Base-by-base conservation (phyloP, 2,888 invertebrate species). In the Drosophila mettleri region DNA sequence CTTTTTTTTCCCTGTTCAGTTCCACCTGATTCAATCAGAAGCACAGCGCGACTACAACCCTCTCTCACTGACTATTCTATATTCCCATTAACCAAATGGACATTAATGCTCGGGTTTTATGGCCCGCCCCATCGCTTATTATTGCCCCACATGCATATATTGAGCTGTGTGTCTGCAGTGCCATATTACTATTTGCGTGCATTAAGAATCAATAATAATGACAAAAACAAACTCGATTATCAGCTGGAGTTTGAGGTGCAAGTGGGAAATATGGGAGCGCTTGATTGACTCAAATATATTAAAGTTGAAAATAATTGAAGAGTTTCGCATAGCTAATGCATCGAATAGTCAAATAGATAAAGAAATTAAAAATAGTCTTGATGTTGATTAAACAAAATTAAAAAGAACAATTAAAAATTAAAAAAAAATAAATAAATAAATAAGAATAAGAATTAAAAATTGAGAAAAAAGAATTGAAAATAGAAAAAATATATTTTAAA, bases 191-290 rank as follows among this genome's bases (percentile, higher is more conserved):
- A 82, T 85, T 75, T 69, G 85, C 81, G 74, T 84, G 81, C 75
- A 86, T 86, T 86, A 80, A 69, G 74, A 83, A 83, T 83, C 82
- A 88, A 83, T 83, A 83, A 60, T 70, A 83, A 60, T 70, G 65
- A 66, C 65, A 69, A 59, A 64, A 61, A 46, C 63, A 66, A 78
- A 70, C 76, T 70, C 29, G 79, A 76, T 69, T 70, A 76, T 60
- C 53, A 57, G 22, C 31, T 34, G 8, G 14, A 27, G 41, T 51
- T 73, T 34, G 52, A n/a, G 54, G 27, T 38, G 39, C 38, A 14
- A 52, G 29, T 48, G 12, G 16, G 43, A n/a, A 12, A 10, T 16
- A 1, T 1, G 31, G 51, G 36, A 39, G 0, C 9, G 31, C 20
- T 43, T 41, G 48, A 53, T 39, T 43, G n/a, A n/a, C 6, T 16